Conservation (phyloP, 2,888 invertebrate species). For the Amphipoea oculea region DNA sequence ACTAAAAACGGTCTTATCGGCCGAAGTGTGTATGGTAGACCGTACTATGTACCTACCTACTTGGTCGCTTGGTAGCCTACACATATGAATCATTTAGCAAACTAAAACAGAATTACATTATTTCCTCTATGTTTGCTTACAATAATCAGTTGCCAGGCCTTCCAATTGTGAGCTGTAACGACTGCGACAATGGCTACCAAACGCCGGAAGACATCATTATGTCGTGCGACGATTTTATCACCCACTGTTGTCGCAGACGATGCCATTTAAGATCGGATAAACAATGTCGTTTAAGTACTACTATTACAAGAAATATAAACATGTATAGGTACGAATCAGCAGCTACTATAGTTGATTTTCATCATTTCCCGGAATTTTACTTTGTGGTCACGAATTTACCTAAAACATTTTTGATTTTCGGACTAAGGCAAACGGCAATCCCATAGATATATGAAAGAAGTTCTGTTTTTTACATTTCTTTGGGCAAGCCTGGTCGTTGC, state of each 20-base stretch:
- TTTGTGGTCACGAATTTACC: neutral
- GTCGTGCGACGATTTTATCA: slow-evolving; percentile 38
- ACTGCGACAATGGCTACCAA: slow-evolving; percentile 30
- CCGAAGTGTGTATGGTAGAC: neutral
- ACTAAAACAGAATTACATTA: slow-evolving; percentile 1
- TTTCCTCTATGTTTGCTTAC: neutral
- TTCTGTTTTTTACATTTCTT: no score
- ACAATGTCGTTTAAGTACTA: slow-evolving; percentile 8
- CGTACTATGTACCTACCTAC: neutral
- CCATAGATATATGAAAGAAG: no score
- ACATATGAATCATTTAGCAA: neutral
- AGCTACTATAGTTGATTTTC: neutral
- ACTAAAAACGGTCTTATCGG: no score
- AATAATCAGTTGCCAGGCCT: slow-evolving; percentile 15
- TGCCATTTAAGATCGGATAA: slow-evolving; percentile 18
- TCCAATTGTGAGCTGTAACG: slow-evolving; percentile 25
- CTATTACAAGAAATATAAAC: slow-evolving; percentile 5
- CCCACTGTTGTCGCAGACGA: slow-evolving; percentile 3
- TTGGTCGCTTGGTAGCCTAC: neutral
- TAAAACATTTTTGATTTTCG: neutral
- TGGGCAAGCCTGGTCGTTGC: no score
- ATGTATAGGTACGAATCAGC: neutral
- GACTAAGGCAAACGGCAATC: neutral
- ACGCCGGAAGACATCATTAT: slow-evolving; percentile 54
- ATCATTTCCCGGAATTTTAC: neutral